Evolutionary conservation across 2,797 vertebrate genomes (phyloP).

Genomic region (Acrocephalus scirpaceus): DNA sequence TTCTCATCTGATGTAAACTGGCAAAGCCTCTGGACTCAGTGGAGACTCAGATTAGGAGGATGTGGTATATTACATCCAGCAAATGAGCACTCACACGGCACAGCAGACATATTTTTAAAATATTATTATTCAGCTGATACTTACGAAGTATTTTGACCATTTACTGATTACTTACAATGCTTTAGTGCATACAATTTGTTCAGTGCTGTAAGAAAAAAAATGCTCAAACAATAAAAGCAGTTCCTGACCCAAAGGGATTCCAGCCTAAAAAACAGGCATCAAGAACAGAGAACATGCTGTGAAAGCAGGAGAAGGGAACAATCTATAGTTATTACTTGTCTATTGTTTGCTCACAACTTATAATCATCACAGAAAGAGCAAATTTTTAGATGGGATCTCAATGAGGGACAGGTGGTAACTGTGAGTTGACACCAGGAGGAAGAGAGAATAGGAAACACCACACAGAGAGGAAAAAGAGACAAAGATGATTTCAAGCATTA

Average conservation of each 20-base stretch:
- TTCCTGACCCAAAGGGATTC: conserved; percentile 23
- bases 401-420: background rate
- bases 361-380: conserved; percentile 54
- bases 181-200: conserved; percentile 2
- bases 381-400: conserved; percentile 24
- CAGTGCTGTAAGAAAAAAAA: background rate
- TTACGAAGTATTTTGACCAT: background rate
- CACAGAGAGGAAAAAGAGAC: background rate
- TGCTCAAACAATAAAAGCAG: background rate
- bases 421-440: background rate
- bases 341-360: conserved; percentile 41
- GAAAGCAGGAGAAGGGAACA: conserved; percentile 32
- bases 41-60: background rate
- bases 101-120: background rate
- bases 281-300: conserved; percentile 31
- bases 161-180: background rate
- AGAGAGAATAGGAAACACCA: background rate
- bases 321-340: background rate
- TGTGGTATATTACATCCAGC: background rate
- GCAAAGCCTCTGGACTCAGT: background rate
- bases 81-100: background rate
- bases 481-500: background rate
- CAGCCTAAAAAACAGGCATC: conserved; percentile 42
- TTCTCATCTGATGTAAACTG: background rate
- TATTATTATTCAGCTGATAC: background rate